Base-by-base conservation (phyloP, 2,888 invertebrate species). In the Ormia ochracea region DNA sequence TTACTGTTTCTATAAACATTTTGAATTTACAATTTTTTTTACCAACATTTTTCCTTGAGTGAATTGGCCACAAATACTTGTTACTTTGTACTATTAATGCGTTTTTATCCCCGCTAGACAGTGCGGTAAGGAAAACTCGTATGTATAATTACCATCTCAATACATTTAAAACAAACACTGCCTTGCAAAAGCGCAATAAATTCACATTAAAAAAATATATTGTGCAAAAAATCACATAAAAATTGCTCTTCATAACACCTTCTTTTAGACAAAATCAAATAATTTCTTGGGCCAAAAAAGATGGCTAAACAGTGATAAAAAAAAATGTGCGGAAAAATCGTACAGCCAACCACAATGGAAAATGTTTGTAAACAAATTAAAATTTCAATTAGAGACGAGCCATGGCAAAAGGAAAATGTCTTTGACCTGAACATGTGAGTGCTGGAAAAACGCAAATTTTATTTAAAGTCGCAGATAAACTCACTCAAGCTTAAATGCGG, bases 201-300 rank as follows among this genome's bases (percentile, higher is more conserved):
- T 73, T 82, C 76, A 76, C 75, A 78, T 68, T 52, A 17, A 45
- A 73, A 38, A 63, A 78, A 6, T 5, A 80, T 59, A 79, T 84
- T 85, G 88, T 86, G 86, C 84, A 86, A 86, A 86, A 87, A 87
- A 86, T 86, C 87, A 87, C 87, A 87, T 87, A 84, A 88, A 87
- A 87, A 85, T 85, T 86, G 84, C 87, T 83, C 73, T 85, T 85
- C 83, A 83, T 87, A 85, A 87, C 88, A 84, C 87, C 87, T 87
- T 84, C 82, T 82, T 43, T 66, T 50, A 54, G 75, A 43, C 36
- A 75, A 75, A n/a, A 75, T 80, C 74, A 77, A 80, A 58, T 41
- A 61, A 80, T 80, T 72, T 66, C 48, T 66, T 41, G 12, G 38
- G 6, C 9, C 33, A 54, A 80, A 70, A 61, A 33, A 72, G 76